Evolutionary conservation across 2,113 vertebrate genomes (phyloP).

Genomic region (Meleagris gallopavo): DNA sequence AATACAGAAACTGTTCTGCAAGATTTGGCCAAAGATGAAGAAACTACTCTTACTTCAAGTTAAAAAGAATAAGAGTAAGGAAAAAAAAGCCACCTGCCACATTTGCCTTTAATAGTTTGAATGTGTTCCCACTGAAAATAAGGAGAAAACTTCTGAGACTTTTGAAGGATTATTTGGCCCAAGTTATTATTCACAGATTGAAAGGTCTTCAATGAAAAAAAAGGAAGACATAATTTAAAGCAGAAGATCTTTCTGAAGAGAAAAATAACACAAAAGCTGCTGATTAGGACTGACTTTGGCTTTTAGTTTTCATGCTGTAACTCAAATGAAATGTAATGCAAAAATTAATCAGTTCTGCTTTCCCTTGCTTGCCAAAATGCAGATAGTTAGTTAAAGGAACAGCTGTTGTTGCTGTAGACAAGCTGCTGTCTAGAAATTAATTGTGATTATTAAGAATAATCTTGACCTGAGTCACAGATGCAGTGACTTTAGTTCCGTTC

Average conservation of each 20-base stretch:
- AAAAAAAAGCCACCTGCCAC: not conserved
- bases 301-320: constrained; percentile 21
- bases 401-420: constrained; percentile 69
- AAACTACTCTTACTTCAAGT: not conserved
- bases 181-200: not conserved
- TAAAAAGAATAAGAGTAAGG: not conserved
- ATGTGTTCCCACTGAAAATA: not conserved
- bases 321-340: constrained; percentile 34
- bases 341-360: constrained; percentile 30
- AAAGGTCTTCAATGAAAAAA: not conserved
- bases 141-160: not conserved
- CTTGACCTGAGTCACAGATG: constrained; percentile 49
- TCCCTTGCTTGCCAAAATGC: constrained; percentile 53
- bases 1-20: not conserved
- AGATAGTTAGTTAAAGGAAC: constrained; percentile 62
- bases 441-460: constrained; percentile 77
- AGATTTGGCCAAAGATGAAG: not conserved
- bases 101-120: not conserved
- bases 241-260: not conserved
- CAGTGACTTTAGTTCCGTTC: constrained; percentile 11
- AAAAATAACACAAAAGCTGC: not conserved
- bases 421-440: constrained; percentile 74
- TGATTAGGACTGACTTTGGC: constrained; percentile 17
- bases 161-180: not conserved
- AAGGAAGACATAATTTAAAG: not conserved